A percentile compares a stretch with the other conserved stretches of the same genome.
phyloP scores from a whole-genome alignment of 2,113 vertebrate species.

The Leucoraja erinaceus region DNA sequence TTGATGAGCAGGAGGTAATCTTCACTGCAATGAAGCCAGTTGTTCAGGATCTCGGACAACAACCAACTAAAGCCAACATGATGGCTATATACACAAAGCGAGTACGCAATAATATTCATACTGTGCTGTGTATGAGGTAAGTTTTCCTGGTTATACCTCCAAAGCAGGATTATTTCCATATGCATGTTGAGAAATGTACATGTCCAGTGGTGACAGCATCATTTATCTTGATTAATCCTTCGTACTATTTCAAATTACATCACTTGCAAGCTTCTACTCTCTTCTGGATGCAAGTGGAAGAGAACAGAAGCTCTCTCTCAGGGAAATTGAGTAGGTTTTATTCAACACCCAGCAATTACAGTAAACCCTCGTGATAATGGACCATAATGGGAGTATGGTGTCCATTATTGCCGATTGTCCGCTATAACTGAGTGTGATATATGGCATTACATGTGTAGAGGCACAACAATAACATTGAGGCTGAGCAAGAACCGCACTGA shows the following conservation, averaged over 20 bases:
- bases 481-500: no score
- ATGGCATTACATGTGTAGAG: no score
- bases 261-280: not conserved
- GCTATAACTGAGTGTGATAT: no score
- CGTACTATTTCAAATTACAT: not conserved
- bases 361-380: no score
- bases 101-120: slow-evolving; percentile 75
- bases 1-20: slow-evolving; percentile 77
- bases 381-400: no score
- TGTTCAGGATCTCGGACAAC: slow-evolving; percentile 71
- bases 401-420: no score
- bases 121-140: slow-evolving; percentile 89
- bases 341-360: no score
- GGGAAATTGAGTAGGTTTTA: not conserved
- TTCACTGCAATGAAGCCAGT: slow-evolving; percentile 68
- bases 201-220: not conserved
- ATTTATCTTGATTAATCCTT: not conserved
- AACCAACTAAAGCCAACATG: slow-evolving; percentile 78
- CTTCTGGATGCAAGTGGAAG: not conserved
- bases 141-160: not conserved
- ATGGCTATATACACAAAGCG: slow-evolving; percentile 71
- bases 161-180: not conserved
- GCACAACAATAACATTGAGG: no score
- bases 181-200: not conserved
- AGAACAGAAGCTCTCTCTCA: not conserved